Percentiles rank a stretch among this genome's conserved stretches.
phyloP scores from a whole-genome alignment of 1,140 invertebrate genomes.

The Copidosoma floridanum region DNA sequence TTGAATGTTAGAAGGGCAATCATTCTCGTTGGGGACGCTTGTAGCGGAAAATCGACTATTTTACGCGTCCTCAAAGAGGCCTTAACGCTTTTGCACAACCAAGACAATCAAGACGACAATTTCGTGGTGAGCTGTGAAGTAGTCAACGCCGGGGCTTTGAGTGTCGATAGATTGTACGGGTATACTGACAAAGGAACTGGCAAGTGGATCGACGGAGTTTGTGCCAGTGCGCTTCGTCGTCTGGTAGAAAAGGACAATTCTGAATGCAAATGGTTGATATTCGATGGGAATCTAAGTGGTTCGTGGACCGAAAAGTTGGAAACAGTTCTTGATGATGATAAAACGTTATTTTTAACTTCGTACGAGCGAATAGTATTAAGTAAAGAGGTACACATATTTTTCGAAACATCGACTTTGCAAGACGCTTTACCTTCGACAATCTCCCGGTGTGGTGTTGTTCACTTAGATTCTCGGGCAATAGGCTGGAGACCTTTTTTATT shows the following conservation, averaged over 20 bases:
- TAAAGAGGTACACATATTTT: slow-evolving; percentile 63
- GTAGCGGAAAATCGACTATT: slow-evolving; percentile 61
- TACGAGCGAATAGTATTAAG: slow-evolving; percentile 65
- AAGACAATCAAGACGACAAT: slow-evolving; percentile 33
- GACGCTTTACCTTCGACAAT: slow-evolving; percentile 64
- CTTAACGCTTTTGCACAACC: slow-evolving; percentile 49
- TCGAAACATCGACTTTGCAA: slow-evolving; percentile 66
- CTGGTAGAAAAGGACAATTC: slow-evolving; percentile 36
- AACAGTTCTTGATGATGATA: slow-evolving; percentile 67
- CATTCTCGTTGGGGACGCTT: slow-evolving; percentile 54
- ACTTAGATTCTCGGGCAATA: slow-evolving; percentile 59
- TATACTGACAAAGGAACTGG: slow-evolving; percentile 61
- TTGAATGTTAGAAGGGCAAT: slow-evolving; percentile 66
- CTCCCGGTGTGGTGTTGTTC: slow-evolving; percentile 68
- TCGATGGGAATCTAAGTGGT: slow-evolving; percentile 68
- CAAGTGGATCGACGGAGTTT: slow-evolving; percentile 67
- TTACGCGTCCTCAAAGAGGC: slow-evolving; percentile 54
- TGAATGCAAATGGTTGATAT: slow-evolving; percentile 60
- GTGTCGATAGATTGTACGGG: slow-evolving; percentile 64
- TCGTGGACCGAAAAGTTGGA: slow-evolving; percentile 71
- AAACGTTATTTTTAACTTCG: slow-evolving; percentile 57
- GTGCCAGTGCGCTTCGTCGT: slow-evolving; percentile 50
- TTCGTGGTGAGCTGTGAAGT: slow-evolving; percentile 54
- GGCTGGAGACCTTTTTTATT: slow-evolving; percentile 50
- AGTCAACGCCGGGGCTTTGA: slow-evolving; percentile 67